These are phyloP conservation scores for Trichogramma evanescens DNA, from an alignment of 2,888 invertebrate genomes.

Conservation along the genomic window DNA sequence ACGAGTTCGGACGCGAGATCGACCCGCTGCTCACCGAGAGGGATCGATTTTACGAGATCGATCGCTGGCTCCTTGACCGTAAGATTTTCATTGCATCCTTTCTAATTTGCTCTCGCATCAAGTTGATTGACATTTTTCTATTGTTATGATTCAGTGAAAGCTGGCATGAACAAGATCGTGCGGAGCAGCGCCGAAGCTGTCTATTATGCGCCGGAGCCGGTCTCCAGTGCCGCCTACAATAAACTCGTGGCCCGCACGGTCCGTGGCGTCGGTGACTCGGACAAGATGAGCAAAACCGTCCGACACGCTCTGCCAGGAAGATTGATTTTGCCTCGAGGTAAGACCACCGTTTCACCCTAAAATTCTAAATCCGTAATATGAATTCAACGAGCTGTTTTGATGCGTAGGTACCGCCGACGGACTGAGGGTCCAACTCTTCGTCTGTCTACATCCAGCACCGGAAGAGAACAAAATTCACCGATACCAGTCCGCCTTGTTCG, in stretches of 20 bases:
- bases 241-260: too few species aligned
- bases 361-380: too few species aligned
- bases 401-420: background rate
- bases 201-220: constrained; percentile 35
- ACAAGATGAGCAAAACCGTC: background rate
- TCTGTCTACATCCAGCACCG: constrained; percentile 51
- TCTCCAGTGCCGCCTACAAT: constrained; percentile 37
- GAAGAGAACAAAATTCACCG: constrained; percentile 47
- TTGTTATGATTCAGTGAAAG: constrained; percentile 30
- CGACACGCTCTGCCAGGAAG: constrained; percentile 50
- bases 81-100: background rate
- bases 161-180: constrained; percentile 43
- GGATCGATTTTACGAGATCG: constrained; percentile 49
- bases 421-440: constrained; percentile 46
- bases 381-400: too few species aligned
- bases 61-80: constrained; percentile 44
- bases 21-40: constrained; percentile 34
- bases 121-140: background rate
- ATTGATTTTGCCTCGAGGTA: constrained; percentile 59
- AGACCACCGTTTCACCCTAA: constrained; percentile 49
- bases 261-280: background rate
- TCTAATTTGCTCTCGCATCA: background rate
- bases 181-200: constrained; percentile 34
- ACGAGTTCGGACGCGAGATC: constrained; percentile 53
- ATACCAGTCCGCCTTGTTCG: constrained; percentile 49